Percentiles rank a stretch among this genome's conserved stretches.
Conservation (phyloP, 2,888 invertebrate genomes). For the Caenorhabditis wallacei region DNA sequence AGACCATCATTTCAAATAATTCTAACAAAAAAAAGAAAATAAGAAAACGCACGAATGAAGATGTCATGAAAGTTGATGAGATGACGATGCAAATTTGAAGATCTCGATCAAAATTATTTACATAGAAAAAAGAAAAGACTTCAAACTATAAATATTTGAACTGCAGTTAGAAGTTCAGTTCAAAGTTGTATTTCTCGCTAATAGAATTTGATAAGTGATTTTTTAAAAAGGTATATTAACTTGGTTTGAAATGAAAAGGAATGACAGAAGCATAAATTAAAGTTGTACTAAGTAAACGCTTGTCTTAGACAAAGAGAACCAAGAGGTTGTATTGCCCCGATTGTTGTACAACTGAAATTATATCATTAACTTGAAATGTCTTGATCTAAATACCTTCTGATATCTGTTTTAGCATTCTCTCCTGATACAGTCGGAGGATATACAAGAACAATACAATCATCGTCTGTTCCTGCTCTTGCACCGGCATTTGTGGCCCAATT, state of each 20-base stretch:
- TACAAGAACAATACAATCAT: slow-evolving; percentile 17
- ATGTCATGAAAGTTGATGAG: slow-evolving; percentile 9
- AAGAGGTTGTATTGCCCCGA: slow-evolving; percentile 10
- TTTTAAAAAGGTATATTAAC: no score
- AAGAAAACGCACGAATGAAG: slow-evolving; percentile 15
- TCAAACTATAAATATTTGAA: no score
- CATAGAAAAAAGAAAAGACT: background rate
- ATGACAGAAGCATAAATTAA: no score
- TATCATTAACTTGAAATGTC: background rate
- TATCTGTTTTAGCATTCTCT: background rate
- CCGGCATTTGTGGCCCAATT: slow-evolving; percentile 22
- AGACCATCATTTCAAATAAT: background rate
- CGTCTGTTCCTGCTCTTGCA: slow-evolving; percentile 6
- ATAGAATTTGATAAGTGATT: no score
- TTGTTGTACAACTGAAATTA: slow-evolving; percentile 21
- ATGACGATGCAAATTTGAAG: background rate
- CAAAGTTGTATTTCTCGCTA: no score
- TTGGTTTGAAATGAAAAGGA: no score
- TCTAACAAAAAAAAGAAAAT: background rate
- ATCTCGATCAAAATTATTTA: slow-evolving; percentile 4
- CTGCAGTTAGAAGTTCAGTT: no score
- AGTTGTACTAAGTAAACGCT: no score
- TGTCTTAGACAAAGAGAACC: background rate
- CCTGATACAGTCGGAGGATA: slow-evolving; percentile 3
- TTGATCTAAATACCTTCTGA: slow-evolving; percentile 11